Base-by-base conservation (phyloP, 2,797 vertebrate genomes). In the Micropoecilia bifurca region DNA sequence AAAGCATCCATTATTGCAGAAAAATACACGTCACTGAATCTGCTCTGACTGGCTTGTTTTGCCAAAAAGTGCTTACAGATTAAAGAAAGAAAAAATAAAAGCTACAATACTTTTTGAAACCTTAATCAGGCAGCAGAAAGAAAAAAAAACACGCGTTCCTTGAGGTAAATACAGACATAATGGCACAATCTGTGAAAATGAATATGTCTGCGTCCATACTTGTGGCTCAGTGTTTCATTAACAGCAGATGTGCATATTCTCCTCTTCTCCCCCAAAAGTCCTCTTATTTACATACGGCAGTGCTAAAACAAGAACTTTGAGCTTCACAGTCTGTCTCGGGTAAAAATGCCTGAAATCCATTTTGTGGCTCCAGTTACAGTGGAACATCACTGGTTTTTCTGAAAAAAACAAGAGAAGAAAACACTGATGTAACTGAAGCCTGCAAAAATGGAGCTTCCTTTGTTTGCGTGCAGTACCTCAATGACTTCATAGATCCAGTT, bases 401-500 rank as follows among this genome's bases (percentile, higher is more conserved):
- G 75, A 25, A 83, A 61, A 66, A 43, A 68, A 0, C 6, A 8
- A 74, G 41, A 18, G 59, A 41, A 66, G 3, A 18, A 14, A 43
- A 28, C 57, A 2, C 4, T 8, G 3, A 25, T 50, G 6, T 9
- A 14, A 33, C 3, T 66, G 13, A 45, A 41, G 46, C 41, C 13
- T 7, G 2, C 7, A 63, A 12, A 39, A 25, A 36, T 8, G 68
- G 18, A 71, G 46, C 6, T 13, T 25, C 10, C 30, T 33, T 3
- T 6, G 41, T 33, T 6, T 48, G 20, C 36, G 18, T 76, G 43
- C 7, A 28, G 10, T 90, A 99, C 98, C 97, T 96, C 94, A 71
- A 95, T 91, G 82, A 96, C 88, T 0, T 84, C 79, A 71, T 95
- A 85, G 90, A 99, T 96, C 98, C 98, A 99, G 93, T 95, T 83